These are phyloP conservation scores for Heteropelma amictum DNA, from an alignment of 2,888 invertebrate genomes.

Conservation along the genomic window DNA sequence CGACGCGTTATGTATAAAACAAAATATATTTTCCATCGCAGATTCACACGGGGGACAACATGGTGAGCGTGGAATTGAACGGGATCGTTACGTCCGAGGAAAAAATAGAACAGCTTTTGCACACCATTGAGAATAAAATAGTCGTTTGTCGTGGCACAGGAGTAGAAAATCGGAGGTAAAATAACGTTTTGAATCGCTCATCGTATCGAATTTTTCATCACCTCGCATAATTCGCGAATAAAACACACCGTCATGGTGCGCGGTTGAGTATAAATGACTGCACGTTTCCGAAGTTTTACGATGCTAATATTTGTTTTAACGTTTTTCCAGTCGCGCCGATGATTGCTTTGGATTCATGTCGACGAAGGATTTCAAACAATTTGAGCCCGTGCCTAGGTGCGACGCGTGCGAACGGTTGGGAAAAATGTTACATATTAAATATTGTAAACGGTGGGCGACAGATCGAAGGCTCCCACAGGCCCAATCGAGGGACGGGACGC, in stretches of 20 bases:
- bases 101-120: conserved; percentile 1
- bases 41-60: neutral
- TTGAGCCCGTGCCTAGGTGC: neutral
- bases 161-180: neutral
- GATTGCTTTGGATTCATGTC: neutral
- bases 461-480: too few relatives aligned
- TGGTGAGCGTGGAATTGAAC: neutral
- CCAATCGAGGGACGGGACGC: too few relatives aligned
- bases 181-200: neutral
- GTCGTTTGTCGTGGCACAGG: conserved; percentile 2
- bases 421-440: too few relatives aligned
- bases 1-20: neutral
- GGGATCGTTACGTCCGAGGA: neutral
- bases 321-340: neutral
- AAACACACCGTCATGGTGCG: too few relatives aligned
- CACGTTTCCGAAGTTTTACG: too few relatives aligned
- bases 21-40: neutral
- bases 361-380: neutral
- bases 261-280: too few relatives aligned
- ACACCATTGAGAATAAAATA: conserved; percentile 1
- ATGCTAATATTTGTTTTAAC: neutral
- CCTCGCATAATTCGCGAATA: too few relatives aligned
- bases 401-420: neutral
- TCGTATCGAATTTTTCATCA: neutral
- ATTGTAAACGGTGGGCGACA: too few relatives aligned